Conservation (phyloP, 1,140 invertebrate genomes). For the Gyrodactylus bullatarudis region DNA sequence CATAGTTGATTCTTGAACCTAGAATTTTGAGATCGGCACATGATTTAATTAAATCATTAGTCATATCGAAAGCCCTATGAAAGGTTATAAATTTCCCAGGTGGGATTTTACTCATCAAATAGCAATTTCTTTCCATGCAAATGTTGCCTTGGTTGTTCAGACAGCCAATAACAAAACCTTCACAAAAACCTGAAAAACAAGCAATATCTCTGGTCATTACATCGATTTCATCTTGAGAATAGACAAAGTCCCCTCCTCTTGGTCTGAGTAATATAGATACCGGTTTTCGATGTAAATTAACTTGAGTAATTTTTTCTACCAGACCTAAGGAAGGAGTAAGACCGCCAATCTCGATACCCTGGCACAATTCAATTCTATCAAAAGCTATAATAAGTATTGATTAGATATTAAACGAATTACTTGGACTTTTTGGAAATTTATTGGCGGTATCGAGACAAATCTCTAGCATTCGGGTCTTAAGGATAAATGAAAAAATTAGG, state of each 20-base stretch:
- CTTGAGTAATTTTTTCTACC: not conserved
- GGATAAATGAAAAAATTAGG: not conserved
- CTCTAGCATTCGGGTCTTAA: not conserved
- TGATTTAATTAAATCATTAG: not conserved
- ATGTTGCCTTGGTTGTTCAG: not conserved
- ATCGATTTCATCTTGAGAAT: not conserved
- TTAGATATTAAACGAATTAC: not conserved
- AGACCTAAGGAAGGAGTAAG: not conserved
- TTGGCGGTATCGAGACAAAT: not conserved
- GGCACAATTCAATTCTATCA: not conserved
- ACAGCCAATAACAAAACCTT: not conserved
- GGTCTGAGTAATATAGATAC: not conserved
- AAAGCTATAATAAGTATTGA: not conserved
- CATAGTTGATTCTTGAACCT: not conserved
- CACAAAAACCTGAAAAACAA: not conserved
- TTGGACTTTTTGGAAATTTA: not conserved
- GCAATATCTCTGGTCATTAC: not conserved
- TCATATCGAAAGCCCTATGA: not conserved
- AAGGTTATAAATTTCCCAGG: not conserved
- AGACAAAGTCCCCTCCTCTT: not conserved
- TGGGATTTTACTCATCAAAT: not conserved
- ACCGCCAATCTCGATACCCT: not conserved
- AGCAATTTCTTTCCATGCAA: not conserved
- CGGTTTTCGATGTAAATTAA: not conserved
- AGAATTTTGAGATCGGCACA: not conserved